Evolutionary conservation across 2,888 invertebrate genomes (phyloP).

Genomic region (Dicroscelio sp.): DNA sequence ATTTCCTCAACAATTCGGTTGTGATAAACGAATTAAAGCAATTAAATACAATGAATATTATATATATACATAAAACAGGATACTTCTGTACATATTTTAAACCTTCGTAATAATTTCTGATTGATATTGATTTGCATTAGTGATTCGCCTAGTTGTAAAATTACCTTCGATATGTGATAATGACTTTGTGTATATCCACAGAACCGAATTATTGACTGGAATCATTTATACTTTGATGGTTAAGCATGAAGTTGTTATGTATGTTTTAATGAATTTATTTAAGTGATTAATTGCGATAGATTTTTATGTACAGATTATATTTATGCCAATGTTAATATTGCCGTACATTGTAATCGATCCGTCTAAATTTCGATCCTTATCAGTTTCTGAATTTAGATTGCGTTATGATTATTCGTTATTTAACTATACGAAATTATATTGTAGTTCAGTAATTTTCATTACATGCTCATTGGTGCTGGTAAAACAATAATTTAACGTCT

Average conservation of each 20-base stretch:
- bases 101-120: background rate
- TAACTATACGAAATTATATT: constrained; percentile 88
- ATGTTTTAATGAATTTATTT: constrained; percentile 52
- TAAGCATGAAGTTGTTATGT: constrained; percentile 47
- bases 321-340: constrained; percentile 58
- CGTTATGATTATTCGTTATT: constrained; percentile 82
- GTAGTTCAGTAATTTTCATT: constrained; percentile 88
- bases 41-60: background rate
- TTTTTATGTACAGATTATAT: constrained; percentile 57
- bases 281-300: constrained; percentile 35
- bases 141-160: background rate
- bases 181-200: background rate
- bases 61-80: background rate
- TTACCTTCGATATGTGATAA: background rate
- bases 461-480: constrained; percentile 91
- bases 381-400: constrained; percentile 57
- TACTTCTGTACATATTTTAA: too few relatives aligned
- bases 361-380: constrained; percentile 19
- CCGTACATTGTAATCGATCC: background rate
- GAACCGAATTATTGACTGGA: constrained; percentile 45
- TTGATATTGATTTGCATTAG: background rate
- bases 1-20: constrained; percentile 50
- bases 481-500: constrained; percentile 70
- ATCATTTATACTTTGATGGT: constrained; percentile 11
- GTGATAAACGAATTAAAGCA: background rate